These are phyloP conservation scores for Dendrolimus houi DNA, from an alignment of 2,888 invertebrate species.

Conservation along the genomic window DNA sequence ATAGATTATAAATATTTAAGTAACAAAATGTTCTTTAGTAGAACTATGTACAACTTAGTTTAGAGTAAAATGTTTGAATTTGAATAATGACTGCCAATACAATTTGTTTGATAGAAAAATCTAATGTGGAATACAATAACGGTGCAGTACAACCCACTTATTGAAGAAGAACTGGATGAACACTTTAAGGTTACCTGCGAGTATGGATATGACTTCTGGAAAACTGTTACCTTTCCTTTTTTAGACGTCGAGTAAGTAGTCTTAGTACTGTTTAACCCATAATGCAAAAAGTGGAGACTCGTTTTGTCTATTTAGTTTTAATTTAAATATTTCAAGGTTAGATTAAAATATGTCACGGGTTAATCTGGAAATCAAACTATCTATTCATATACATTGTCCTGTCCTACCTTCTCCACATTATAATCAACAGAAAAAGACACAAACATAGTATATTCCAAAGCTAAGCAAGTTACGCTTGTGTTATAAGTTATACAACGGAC, in stretches of 20 bases:
- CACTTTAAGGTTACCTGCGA: slow-evolving; percentile 97
- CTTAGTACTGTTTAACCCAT: neutral
- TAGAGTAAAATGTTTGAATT: too few relatives aligned
- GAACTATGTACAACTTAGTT: too few relatives aligned
- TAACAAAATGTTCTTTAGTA: too few relatives aligned
- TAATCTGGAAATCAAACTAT: neutral
- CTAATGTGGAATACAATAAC: slow-evolving; percentile 98
- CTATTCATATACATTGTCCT: neutral
- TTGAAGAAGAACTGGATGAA: slow-evolving; percentile 95
- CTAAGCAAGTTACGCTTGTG: too few relatives aligned
- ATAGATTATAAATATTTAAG: too few relatives aligned
- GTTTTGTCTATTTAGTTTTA: neutral
- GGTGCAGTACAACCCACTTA: slow-evolving; percentile 94
- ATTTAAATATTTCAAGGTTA: neutral
- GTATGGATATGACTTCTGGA: slow-evolving; percentile 97
- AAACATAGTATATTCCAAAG: too few relatives aligned
- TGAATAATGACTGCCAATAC: neutral
- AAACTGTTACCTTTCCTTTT: slow-evolving; percentile 96
- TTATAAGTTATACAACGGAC: too few relatives aligned
- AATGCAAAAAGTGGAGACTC: neutral
- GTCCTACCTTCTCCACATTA: neutral
- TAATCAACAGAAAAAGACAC: neutral
- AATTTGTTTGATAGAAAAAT: slow-evolving; percentile 80
- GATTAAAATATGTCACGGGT: too few relatives aligned
- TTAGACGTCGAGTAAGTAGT: slow-evolving; percentile 94